phyloP scores from a whole-genome alignment of 2,113 vertebrate species.

The Clupea harengus region DNA sequence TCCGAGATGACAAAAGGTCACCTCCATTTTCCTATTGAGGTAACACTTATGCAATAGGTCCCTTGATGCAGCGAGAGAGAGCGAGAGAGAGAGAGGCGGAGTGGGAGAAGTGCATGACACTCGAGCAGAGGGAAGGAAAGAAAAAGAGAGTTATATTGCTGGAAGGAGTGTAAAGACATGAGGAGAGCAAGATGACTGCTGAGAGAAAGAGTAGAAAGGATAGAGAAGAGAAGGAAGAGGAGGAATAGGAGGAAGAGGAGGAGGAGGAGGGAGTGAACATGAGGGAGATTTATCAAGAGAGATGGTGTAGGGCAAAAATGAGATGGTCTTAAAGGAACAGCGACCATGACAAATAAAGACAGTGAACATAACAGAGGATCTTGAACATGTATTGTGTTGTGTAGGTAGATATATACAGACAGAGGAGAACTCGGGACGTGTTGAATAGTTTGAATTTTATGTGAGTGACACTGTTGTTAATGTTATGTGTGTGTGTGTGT shows the following conservation, averaged over 20 bases:
- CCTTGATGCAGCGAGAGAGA: not conserved
- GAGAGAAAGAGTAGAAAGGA: not conserved
- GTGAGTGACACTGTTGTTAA: too few species aligned
- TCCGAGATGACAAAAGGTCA: constrained; percentile 43
- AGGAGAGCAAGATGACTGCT: not conserved
- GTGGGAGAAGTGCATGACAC: not conserved
- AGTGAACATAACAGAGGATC: too few species aligned
- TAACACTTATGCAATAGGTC: constrained; percentile 38
- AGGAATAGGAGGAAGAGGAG: not conserved
- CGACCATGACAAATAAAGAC: not conserved
- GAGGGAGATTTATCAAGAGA: not conserved
- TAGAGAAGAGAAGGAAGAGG: not conserved
- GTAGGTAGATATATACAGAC: too few species aligned
- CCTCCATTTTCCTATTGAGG: constrained; percentile 42
- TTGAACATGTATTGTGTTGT: too few species aligned
- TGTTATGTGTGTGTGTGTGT: too few species aligned
- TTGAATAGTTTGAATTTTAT: too few species aligned
- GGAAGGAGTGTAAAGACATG: not conserved
- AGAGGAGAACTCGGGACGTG: too few species aligned
- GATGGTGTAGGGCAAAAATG: too few species aligned
- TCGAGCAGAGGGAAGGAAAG: not conserved
- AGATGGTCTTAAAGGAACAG: not conserved
- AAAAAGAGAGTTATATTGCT: not conserved
- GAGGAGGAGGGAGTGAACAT: not conserved
- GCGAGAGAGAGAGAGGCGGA: not conserved